phyloP scores from a whole-genome alignment of 2,113 vertebrate genomes.

The Ramphastos sulfuratus region DNA sequence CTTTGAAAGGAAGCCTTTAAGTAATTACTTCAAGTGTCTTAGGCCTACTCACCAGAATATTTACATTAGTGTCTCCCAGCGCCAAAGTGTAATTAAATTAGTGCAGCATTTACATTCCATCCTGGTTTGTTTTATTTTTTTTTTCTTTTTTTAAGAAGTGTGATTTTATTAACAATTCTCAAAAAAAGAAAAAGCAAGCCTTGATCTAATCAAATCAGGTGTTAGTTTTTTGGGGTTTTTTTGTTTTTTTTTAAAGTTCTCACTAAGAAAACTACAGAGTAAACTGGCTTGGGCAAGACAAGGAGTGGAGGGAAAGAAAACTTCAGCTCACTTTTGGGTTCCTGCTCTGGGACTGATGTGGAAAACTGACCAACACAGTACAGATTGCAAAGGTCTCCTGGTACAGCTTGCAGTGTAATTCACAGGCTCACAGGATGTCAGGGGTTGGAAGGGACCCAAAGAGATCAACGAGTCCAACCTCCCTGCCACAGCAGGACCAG shows the following conservation, averaged over 20 bases:
- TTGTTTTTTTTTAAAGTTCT: conserved; percentile 57
- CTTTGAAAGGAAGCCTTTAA: conserved; percentile 96
- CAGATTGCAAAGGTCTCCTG: neutral
- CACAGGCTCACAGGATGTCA: too few relatives aligned
- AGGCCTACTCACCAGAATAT: conserved; percentile 92
- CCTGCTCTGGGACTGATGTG: neutral
- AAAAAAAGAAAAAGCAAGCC: conserved; percentile 9
- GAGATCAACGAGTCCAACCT: too few relatives aligned
- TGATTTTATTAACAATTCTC: conserved; percentile 78
- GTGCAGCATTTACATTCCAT: conserved; percentile 81
- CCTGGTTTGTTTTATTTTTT: neutral
- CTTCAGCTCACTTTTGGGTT: neutral
- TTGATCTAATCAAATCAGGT: conserved; percentile 70
- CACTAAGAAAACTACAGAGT: conserved; percentile 30
- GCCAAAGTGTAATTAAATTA: conserved; percentile 96
- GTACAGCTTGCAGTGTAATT: neutral
- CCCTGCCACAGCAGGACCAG: too few relatives aligned
- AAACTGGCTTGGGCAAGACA: neutral
- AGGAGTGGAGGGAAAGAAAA: neutral
- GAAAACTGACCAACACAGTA: neutral
- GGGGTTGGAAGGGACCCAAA: too few relatives aligned
- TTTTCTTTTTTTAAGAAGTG: conserved; percentile 65
- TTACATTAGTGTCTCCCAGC: conserved; percentile 95
- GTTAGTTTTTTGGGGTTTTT: neutral
- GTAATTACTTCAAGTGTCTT: conserved; percentile 96